These are phyloP conservation scores for Moxostoma hubbsi DNA, from an alignment of 2,797 vertebrate species.

Conservation along the genomic window DNA sequence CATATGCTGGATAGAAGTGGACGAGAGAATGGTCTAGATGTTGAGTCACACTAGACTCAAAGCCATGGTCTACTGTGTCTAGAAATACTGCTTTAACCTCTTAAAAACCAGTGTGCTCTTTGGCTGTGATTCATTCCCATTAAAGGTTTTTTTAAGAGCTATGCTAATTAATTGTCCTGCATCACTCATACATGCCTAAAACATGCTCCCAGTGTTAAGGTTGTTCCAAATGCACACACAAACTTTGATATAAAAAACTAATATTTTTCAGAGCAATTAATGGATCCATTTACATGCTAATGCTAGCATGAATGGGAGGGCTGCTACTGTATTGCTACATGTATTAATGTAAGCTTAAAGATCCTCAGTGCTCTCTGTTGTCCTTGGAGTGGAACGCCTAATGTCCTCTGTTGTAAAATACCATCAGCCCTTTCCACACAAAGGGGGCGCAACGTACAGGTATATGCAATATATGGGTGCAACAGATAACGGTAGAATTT, in stretches of 20 bases:
- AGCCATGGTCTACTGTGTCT: conserved; percentile 32
- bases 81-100: conserved; percentile 29
- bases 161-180: background rate
- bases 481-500: conserved; percentile 21
- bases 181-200: background rate
- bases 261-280: conserved; percentile 44
- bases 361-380: conserved; percentile 38
- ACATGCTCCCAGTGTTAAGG: conserved; percentile 17
- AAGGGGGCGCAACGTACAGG: background rate
- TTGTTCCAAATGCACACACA: conserved; percentile 26
- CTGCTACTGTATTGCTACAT: conserved; percentile 37
- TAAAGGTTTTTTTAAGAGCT: conserved; percentile 34
- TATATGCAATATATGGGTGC: conserved; percentile 20
- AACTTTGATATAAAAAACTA: conserved; percentile 47
- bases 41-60: conserved; percentile 37
- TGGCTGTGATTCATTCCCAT: conserved; percentile 51
- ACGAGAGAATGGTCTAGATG: conserved; percentile 11
- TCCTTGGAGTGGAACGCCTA: conserved; percentile 51
- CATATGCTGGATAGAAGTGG: conserved; percentile 1
- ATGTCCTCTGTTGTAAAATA: conserved; percentile 44
- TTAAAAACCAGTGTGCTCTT: conserved; percentile 17
- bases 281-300: conserved; percentile 55
- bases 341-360: conserved; percentile 54
- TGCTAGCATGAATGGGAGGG: conserved; percentile 33
- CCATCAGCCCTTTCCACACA: conserved; percentile 42